A percentile compares a stretch with the other conserved stretches of the same genome.
Conservation (phyloP, 2,113 vertebrate species). For the Vireo altiloquus region DNA sequence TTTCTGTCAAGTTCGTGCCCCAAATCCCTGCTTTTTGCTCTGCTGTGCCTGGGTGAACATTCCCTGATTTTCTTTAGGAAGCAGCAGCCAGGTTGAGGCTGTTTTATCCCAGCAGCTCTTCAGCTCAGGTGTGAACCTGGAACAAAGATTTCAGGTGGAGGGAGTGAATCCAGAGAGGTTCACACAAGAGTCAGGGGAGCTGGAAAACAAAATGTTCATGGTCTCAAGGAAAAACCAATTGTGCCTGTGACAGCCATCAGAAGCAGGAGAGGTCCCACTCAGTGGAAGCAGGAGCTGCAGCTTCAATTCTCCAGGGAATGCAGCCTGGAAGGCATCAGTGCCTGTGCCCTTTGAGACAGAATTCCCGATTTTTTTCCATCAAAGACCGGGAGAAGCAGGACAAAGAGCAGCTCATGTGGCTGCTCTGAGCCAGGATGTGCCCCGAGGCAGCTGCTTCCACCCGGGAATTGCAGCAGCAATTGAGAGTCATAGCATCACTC, state of each 20-base stretch:
- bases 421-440: neutral
- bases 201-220: neutral
- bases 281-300: neutral
- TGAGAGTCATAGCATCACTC: neutral
- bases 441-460: conserved; percentile 12
- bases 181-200: neutral
- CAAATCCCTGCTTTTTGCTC: neutral
- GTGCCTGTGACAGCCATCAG: neutral
- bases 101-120: neutral
- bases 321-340: neutral
- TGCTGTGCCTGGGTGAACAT: neutral
- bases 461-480: neutral
- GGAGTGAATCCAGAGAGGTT: neutral
- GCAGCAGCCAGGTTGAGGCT: too few relatives aligned
- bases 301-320: neutral
- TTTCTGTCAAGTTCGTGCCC: neutral
- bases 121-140: neutral
- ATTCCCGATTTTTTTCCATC: neutral
- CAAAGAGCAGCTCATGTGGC: neutral
- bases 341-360: neutral
- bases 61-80: fast-evolving
- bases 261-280: neutral
- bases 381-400: neutral
- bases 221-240: neutral
- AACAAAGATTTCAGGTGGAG: neutral